phyloP scores from a whole-genome alignment of 2,113 vertebrate species.

The Protobothrops mucrosquamatus region DNA sequence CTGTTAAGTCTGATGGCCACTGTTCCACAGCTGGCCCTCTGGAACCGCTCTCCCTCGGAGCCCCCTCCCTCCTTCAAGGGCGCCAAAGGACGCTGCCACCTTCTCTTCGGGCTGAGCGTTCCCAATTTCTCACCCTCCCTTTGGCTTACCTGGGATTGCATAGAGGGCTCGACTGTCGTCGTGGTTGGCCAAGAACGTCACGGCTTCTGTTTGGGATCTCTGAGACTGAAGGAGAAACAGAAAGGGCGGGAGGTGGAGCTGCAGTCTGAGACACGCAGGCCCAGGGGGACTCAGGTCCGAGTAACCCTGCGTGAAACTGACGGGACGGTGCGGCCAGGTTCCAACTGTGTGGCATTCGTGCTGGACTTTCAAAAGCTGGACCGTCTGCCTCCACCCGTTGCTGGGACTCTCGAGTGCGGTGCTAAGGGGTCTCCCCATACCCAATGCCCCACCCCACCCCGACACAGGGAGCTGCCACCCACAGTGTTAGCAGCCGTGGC shows the following conservation, averaged over 20 bases:
- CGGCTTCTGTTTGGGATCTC: constrained; percentile 95
- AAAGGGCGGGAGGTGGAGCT: neutral
- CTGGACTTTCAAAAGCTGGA: neutral
- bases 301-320: neutral
- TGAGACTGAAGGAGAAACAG: constrained; percentile 78
- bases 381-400: neutral
- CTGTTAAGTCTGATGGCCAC: neutral
- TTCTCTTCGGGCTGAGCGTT: neutral
- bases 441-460: neutral
- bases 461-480: neutral
- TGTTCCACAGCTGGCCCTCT: neutral
- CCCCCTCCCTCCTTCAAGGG: neutral
- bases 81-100: neutral
- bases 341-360: accelerated
- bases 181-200: constrained; percentile 96
- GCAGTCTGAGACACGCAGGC: too few species aligned
- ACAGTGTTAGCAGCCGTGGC: neutral
- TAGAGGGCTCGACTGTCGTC: constrained; percentile 97
- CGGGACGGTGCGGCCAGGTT: neutral
- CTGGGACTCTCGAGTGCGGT: neutral
- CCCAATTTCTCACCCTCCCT: neutral
- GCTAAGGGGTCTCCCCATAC: neutral
- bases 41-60: neutral
- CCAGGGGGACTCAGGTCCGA: neutral
- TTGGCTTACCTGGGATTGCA: constrained; percentile 88